A percentile compares a stretch with the other conserved stretches of the same genome.
These are phyloP conservation scores for Danionella cerebrum DNA, from an alignment of 2,113 vertebrate genomes.

Conservation along the genomic window DNA sequence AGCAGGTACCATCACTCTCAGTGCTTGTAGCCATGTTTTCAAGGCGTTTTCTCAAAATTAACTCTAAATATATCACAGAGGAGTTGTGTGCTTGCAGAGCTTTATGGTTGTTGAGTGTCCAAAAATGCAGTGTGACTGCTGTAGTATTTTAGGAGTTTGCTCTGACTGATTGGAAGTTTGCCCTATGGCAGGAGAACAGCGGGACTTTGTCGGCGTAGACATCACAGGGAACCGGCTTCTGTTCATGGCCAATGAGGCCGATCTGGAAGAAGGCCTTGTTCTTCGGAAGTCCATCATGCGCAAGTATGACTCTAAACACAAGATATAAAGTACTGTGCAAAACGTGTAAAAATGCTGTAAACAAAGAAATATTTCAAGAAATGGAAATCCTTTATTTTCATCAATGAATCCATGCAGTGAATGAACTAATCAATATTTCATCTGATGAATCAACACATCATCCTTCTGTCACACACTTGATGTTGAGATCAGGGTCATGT, in stretches of 20 bases:
- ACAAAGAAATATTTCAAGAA: no score
- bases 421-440: no score
- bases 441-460: no score
- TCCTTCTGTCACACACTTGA: no score
- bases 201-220: conserved; percentile 95
- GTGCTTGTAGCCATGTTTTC: no score
- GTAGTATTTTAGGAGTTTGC: not conserved
- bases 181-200: conserved; percentile 78
- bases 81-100: not conserved
- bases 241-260: conserved; percentile 97
- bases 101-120: not conserved
- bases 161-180: not conserved
- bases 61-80: not conserved
- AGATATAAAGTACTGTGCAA: no score
- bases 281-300: conserved; percentile 88
- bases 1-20: conserved; percentile 66
- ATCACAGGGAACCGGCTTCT: conserved; percentile 84
- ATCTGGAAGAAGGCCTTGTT: conserved; percentile 89
- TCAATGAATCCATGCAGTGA: no score
- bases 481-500: no score
- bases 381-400: no score
- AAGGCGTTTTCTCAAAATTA: conserved; percentile 4
- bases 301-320: conserved; percentile 72
- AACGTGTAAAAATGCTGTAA: no score
- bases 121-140: not conserved